phyloP scores from a whole-genome alignment of 2,797 vertebrate genomes.

The Hephaestus fuliginosus region DNA sequence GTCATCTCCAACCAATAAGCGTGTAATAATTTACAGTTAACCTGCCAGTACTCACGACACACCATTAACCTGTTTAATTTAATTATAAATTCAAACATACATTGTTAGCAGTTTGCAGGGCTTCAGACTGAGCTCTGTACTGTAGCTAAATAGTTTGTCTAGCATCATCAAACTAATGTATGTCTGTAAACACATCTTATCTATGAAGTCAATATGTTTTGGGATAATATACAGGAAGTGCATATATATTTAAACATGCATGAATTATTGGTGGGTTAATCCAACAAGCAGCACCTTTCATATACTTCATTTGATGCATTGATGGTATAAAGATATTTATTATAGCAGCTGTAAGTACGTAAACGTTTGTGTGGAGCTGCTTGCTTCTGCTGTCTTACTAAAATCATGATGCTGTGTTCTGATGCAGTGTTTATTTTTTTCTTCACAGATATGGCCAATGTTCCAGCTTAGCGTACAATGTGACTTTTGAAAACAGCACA shows the following conservation, averaged over 20 bases:
- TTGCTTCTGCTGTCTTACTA: neutral
- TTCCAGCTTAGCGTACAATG: slow-evolving; percentile 60
- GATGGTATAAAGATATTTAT: neutral
- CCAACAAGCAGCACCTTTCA: neutral
- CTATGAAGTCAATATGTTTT: no score
- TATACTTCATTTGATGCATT: neutral
- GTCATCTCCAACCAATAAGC: neutral
- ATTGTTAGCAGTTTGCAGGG: neutral
- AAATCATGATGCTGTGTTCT: neutral
- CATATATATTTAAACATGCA: neutral
- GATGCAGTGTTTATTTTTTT: neutral
- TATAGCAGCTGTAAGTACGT: neutral
- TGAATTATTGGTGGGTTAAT: neutral
- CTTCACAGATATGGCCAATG: slow-evolving; percentile 59
- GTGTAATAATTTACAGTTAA: no score
- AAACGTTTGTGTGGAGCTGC: neutral
- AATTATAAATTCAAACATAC: neutral
- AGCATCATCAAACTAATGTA: neutral
- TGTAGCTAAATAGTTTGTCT: neutral
- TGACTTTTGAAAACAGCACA: slow-evolving; percentile 75
- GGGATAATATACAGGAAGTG: no score
- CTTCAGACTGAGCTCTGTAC: neutral
- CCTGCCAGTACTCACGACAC: no score
- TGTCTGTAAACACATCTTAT: no score
- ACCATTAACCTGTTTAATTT: no score